These are phyloP conservation scores for Lysandra bellargus DNA, from an alignment of 2,888 invertebrate genomes.

Conservation along the genomic window DNA sequence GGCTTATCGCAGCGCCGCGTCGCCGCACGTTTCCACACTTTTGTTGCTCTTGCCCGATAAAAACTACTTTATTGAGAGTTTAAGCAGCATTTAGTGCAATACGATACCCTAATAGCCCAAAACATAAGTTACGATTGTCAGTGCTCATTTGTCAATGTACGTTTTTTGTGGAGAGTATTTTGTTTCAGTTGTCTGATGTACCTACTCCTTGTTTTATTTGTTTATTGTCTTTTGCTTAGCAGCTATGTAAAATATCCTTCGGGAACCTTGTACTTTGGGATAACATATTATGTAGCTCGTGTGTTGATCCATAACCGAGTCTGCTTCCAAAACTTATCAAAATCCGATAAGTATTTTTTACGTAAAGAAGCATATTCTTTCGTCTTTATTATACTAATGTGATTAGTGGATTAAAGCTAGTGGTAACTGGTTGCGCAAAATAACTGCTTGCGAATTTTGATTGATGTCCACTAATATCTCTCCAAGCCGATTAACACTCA, in stretches of 20 bases:
- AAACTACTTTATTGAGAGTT: conserved; percentile 44
- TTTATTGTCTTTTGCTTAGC: no score
- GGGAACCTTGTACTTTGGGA: no score
- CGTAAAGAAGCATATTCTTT: no score
- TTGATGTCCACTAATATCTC: neutral
- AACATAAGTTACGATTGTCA: conserved; percentile 16
- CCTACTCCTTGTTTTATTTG: no score
- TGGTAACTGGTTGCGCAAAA: neutral
- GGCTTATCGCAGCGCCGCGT: conserved; percentile 62
- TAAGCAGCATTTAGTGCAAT: conserved; percentile 47
- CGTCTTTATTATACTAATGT: no score
- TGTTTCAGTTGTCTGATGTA: neutral
- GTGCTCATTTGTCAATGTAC: neutral
- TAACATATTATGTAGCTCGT: no score
- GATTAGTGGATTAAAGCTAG: no score
- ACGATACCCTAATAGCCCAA: conserved; percentile 56
- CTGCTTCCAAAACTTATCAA: no score
- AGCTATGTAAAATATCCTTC: no score
- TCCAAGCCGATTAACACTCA: neutral
- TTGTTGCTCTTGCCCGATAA: conserved; percentile 40
- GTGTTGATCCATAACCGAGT: no score
- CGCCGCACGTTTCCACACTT: conserved; percentile 47
- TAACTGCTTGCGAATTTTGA: neutral
- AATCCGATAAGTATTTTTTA: no score
- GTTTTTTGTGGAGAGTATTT: neutral